phyloP scores from a whole-genome alignment of 2,797 vertebrate species.

The Geotrypetes seraphini region DNA sequence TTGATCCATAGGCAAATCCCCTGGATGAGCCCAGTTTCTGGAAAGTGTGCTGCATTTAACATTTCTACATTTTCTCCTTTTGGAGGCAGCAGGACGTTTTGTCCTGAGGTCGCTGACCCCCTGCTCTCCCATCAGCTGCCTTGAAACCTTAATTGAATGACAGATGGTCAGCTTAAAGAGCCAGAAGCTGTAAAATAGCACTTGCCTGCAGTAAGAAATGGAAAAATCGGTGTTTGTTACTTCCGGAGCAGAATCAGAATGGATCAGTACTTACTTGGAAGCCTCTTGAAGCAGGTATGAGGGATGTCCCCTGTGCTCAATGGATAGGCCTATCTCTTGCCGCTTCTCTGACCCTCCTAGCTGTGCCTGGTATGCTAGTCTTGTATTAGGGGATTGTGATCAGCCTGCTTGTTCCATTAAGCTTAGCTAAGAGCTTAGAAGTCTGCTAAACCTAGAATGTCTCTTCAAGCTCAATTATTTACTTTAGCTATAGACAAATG shows the following conservation, averaged over 20 bases:
- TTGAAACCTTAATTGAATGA: slow-evolving; percentile 66
- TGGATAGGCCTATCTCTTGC: too few species aligned
- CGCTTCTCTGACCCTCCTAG: too few species aligned
- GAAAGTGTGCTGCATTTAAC: slow-evolving; percentile 56
- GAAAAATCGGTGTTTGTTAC: slow-evolving; percentile 14
- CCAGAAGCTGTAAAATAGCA: slow-evolving; percentile 34
- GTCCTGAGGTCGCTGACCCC: slow-evolving; percentile 62
- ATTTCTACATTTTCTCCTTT: slow-evolving; percentile 58
- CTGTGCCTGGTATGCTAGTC: too few species aligned
- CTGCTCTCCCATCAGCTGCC: slow-evolving; percentile 60
- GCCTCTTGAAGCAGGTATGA: too few species aligned
- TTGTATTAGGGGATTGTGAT: too few species aligned
- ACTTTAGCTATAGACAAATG: too few species aligned
- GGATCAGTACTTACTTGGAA: slow-evolving; percentile 8
- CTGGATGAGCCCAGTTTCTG: slow-evolving; percentile 19
- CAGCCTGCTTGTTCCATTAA: too few species aligned
- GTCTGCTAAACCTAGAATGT: too few species aligned
- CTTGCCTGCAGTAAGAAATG: slow-evolving; percentile 12
- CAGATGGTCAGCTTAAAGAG: slow-evolving; percentile 69
- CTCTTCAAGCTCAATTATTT: too few species aligned
- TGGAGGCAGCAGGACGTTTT: slow-evolving; percentile 56
- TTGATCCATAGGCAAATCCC: slow-evolving; percentile 26
- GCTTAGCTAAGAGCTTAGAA: too few species aligned
- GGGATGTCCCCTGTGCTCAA: too few species aligned
- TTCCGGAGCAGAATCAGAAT: slow-evolving; percentile 10